Evolutionary conservation across 2,113 vertebrate species (phyloP).

Genomic region (Puma concolor): DNA sequence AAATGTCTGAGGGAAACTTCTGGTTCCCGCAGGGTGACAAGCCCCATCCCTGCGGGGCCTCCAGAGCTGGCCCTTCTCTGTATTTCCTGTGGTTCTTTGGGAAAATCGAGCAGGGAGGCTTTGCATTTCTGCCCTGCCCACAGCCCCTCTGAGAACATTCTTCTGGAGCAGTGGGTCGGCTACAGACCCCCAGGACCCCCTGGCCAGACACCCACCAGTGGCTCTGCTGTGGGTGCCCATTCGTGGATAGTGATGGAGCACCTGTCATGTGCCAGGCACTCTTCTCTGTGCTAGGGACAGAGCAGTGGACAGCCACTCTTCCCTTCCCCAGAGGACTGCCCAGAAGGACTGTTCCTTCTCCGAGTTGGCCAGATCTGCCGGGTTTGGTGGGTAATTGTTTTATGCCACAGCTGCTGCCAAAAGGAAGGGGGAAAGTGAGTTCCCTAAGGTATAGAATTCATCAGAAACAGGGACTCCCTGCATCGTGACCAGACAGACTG

Average conservation of each 20-base stretch:
- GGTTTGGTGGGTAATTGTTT: background rate
- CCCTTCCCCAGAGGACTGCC: background rate
- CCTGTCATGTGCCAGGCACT: background rate
- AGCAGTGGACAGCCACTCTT: background rate
- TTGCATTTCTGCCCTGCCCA: background rate
- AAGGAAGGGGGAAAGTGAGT: background rate
- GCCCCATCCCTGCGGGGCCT: background rate
- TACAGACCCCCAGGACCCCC: no score
- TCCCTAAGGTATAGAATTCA: background rate
- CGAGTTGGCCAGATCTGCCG: background rate
- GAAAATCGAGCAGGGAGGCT: background rate
- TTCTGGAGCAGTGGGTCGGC: background rate
- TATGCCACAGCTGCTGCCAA: background rate
- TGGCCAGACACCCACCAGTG: rapidly evolving
- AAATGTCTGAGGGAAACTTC: background rate
- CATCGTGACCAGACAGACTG: background rate
- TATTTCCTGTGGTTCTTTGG: background rate
- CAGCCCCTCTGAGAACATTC: background rate
- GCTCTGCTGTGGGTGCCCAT: background rate
- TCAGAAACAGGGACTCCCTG: background rate
- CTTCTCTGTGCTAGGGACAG: background rate
- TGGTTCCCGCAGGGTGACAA: no score
- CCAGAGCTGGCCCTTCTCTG: background rate
- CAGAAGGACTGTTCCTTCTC: background rate
- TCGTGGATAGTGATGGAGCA: background rate